Base-by-base conservation (phyloP, 1,140 invertebrate species). In the Ooceraea biroi region DNA sequence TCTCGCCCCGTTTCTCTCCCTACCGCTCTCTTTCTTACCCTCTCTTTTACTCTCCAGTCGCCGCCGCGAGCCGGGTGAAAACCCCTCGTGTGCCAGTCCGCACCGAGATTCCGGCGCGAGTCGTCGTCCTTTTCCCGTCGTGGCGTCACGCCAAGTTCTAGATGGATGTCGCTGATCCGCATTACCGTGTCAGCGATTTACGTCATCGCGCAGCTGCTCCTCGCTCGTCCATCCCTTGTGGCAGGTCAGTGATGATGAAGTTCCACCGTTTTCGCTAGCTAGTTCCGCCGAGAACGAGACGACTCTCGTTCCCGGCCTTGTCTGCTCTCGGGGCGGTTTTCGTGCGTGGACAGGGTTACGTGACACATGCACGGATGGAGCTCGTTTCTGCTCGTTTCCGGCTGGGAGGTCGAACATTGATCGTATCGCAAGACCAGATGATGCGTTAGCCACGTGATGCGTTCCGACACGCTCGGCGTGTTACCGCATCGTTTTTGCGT, bases 101-200 rank as follows among this genome's bases (percentile, higher is more conserved):
- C 91, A 90, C 91, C 91, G 92, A 92, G 92, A 92, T 92, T 91
- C 91, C 92, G 91, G 91, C 89, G 92, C 91, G 91, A 90, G 91
- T 91, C 90, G 91, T 91, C 90, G 89, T 92, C 74, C 85, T 88
- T 90, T 68, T 80, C 84, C 61, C 72, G 85, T 91, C 90, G 91
- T 87, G 91, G 83, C 90, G 92, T 93, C 80, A 82, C 85, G 80
- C 85, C 83, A 90, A 89, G 86, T 91, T 88, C 87, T 93, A 93
- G 93, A 93, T 93, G 93, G 92, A 93, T 93, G 93, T 93, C 92
- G 93, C 92, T 90, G 91, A 93, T 92, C 88, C 91, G 91, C 88
- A 65, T 85, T 85, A 86, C 91, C 80, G 90, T 91, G 50, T 87
- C 87, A 78, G 88, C 90, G 72, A 84, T 91, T 89, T 78, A 89